Evolutionary conservation across 2,113 vertebrate genomes (phyloP).

Genomic region (Arizona elegans): DNA sequence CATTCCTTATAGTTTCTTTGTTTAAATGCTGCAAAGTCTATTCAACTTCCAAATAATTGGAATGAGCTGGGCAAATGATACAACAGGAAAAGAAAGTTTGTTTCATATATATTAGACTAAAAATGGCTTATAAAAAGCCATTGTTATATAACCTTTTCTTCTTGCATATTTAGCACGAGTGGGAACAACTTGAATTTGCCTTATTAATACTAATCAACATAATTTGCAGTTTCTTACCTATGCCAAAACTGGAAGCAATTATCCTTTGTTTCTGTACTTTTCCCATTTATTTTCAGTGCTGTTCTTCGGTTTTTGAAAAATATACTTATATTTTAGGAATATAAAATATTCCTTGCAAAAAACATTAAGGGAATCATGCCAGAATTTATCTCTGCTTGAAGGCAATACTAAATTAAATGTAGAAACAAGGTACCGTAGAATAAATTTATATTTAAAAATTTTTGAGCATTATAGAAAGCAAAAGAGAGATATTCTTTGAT

Average conservation of each 20-base stretch:
- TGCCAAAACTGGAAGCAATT: background rate
- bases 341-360: background rate
- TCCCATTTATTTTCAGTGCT: background rate
- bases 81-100: background rate
- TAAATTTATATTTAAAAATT: background rate
- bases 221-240: background rate
- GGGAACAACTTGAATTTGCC: background rate
- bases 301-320: background rate
- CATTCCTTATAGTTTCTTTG: background rate
- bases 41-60: constrained; percentile 4
- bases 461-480: background rate
- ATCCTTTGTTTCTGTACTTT: background rate
- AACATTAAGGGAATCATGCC: background rate
- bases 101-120: background rate
- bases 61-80: background rate
- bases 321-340: background rate
- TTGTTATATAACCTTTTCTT: background rate
- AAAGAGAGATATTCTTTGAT: background rate
- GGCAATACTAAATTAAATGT: background rate
- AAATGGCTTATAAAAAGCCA: background rate
- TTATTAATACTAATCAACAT: background rate
- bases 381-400: background rate
- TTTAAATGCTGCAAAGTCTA: background rate
- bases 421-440: background rate
- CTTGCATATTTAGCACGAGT: background rate